phyloP scores from a whole-genome alignment of 2,113 vertebrate species.

The Corythaixoides concolor region DNA sequence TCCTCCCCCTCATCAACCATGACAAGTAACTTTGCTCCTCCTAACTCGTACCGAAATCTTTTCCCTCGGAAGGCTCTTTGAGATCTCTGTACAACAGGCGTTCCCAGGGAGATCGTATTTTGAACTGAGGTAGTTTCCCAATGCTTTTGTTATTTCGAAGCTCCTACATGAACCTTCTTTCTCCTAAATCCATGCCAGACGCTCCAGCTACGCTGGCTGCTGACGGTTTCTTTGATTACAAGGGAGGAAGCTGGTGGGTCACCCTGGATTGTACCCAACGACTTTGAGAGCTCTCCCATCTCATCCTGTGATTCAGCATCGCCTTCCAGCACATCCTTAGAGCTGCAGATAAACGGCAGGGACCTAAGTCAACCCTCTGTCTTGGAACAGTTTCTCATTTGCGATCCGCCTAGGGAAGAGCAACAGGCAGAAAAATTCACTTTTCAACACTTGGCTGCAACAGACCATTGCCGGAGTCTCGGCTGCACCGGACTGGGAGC shows the following conservation, averaged over 20 bases:
- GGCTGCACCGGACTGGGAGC: accelerated
- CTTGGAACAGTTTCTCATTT: not conserved
- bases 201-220: not conserved
- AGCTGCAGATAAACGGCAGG: not conserved
- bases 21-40: not conserved
- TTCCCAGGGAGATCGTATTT: not conserved
- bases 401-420: not conserved
- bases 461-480: accelerated
- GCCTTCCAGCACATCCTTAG: not conserved
- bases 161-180: not conserved
- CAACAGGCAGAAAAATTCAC: not conserved
- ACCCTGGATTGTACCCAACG: accelerated
- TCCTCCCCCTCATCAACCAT: not conserved
- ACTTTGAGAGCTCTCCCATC: not conserved
- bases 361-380: accelerated
- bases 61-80: not conserved
- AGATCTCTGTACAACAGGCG: not conserved
- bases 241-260: not conserved
- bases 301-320: not conserved
- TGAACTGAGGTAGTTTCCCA: not conserved
- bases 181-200: not conserved
- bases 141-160: not conserved
- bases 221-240: not conserved
- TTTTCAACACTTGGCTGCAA: not conserved
- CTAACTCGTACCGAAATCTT: not conserved